A percentile compares a stretch with the other conserved stretches of the same genome.
Evolutionary conservation across 1,140 invertebrate genomes (phyloP).

Genomic region (Caenorhabditis latens): DNA sequence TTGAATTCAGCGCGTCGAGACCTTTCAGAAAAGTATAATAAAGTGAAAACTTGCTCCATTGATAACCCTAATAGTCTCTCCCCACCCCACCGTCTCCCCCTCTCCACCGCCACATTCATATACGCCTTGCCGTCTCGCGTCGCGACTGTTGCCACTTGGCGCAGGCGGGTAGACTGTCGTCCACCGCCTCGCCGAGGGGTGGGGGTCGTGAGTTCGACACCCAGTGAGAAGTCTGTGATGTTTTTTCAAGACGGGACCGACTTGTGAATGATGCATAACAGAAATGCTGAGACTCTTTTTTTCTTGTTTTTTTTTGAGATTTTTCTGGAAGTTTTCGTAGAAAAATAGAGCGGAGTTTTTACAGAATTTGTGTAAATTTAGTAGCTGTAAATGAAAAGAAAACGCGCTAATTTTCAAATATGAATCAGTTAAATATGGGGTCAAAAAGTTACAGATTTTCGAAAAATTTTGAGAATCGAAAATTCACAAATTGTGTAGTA

Average conservation of each 20-base stretch:
- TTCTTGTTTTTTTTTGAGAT: slow-evolving; percentile 21
- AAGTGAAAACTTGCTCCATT: no score
- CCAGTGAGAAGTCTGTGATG: slow-evolving; percentile 12
- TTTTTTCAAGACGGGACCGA: slow-evolving; percentile 52
- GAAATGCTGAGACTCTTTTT: slow-evolving; percentile 38
- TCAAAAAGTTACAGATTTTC: no score
- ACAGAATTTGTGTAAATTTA: no score
- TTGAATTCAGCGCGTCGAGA: no score
- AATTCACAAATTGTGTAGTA: no score
- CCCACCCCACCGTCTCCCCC: not conserved
- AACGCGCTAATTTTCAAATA: no score
- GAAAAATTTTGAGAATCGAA: no score
- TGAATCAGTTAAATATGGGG: no score
- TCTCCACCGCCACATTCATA: not conserved
- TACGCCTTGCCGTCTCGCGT: not conserved
- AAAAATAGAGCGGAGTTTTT: no score
- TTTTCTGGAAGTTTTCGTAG: no score
- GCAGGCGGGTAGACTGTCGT: not conserved
- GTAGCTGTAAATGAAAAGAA: no score
- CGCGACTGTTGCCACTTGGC: slow-evolving; percentile 4
- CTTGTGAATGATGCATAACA: slow-evolving; percentile 49
- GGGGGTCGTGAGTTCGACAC: not conserved
- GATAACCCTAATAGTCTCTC: not conserved
- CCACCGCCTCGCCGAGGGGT: not conserved
- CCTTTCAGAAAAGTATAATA: no score